Evolutionary conservation across 2,888 invertebrate species (phyloP), one percentile per base, ranked within the genome.

Genomic region (Nymphalis polychloros): DNA sequence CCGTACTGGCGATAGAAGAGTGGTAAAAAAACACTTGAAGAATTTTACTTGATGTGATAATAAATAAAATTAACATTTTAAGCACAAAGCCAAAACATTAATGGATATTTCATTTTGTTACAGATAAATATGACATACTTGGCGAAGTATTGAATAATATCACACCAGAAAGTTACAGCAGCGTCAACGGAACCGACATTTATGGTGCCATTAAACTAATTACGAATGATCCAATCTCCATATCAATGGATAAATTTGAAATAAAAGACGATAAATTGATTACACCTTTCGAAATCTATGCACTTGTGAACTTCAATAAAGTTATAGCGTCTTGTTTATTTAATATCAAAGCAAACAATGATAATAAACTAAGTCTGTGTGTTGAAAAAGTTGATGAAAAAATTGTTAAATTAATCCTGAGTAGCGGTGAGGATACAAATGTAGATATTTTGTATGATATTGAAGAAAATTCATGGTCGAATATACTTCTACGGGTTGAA

Each of bases 231-330:
- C 47, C 72, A 10, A 70, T 79, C 3, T 20, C 59, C 5, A 69
- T 80, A 7, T 64, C 61, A 13, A 62, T 76, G 0, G 66, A 69
- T 46, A 31, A 73, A 17, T 23, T 70, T 31, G 5, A 27, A 41
- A 53, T 61, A 59, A 41, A 64, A 41, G 19, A 70, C 0, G 68
- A 49, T 19, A 62, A 59, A 16, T 49, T 89, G 16, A 64, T 75
- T 6, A 75, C 74, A 53, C 86, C 86, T 4, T 86, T 84, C 48
- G 75, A 84, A n/a, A 73, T 90, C 59, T 78, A 79, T n/a, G 72
- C 83, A 1, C 73, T 74, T 48, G 83, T 87, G 47, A 84, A 81
- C 71, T 68, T 84, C 1, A 73, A 79, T 8, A 67, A 72, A 19
- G 62, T 68, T 6, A 67, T 64, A n/a, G 64, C 73, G 0, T 72